These are phyloP conservation scores for Lordiphosa collinella DNA, from an alignment of 1,140 invertebrate genomes.

Conservation along the genomic window DNA sequence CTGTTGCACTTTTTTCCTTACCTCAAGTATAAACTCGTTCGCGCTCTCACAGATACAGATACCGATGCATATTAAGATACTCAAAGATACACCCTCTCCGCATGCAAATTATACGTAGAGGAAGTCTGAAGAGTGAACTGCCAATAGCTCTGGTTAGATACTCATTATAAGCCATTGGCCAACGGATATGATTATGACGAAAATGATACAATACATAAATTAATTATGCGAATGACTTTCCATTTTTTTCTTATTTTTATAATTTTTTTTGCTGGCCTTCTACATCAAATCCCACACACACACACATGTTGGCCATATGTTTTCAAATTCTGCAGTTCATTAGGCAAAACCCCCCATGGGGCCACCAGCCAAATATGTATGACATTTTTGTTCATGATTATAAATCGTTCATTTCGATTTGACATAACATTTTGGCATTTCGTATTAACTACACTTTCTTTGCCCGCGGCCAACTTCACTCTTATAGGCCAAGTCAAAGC, in stretches of 20 bases:
- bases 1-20: constrained; percentile 2
- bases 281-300: not conserved
- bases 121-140: constrained; percentile 53
- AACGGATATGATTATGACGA: constrained; percentile 58
- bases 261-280: constrained; percentile 13
- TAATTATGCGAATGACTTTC: constrained; percentile 32
- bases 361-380: too few relatives aligned
- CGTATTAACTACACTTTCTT: constrained; percentile 46
- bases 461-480: constrained; percentile 20
- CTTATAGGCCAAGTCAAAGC: not conserved
- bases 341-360: too few relatives aligned
- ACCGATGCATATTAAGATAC: constrained; percentile 26
- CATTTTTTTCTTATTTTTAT: constrained; percentile 36
- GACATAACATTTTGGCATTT: constrained; percentile 52
- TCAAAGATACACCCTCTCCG: constrained; percentile 51
- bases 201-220: constrained; percentile 33
- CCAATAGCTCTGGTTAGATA: constrained; percentile 17
- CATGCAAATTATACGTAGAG: constrained; percentile 68
- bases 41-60: constrained; percentile 15
- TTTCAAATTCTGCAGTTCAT: too few relatives aligned
- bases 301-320: not conserved
- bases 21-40: constrained; percentile 2
- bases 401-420: constrained; percentile 60
- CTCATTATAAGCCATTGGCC: constrained; percentile 51
- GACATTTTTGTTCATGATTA: constrained; percentile 37